phyloP scores from a whole-genome alignment of 2,797 vertebrate genomes.

The Pelochelys cantorii region DNA sequence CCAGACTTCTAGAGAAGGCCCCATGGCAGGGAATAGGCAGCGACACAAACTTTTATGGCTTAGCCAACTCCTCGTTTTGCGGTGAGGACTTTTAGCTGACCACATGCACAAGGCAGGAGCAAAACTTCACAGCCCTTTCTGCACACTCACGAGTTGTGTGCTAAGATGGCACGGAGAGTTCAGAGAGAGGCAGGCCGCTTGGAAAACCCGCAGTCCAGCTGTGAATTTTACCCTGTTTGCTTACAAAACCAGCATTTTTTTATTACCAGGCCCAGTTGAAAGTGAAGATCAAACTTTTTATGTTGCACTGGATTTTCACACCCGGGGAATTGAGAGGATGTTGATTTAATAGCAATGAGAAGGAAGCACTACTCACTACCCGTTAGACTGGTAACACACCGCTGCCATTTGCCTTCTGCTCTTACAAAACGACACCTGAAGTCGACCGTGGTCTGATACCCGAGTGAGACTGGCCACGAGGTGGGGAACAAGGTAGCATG shows the following conservation, averaged over 20 bases:
- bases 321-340: conserved; percentile 41
- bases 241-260: conserved; percentile 11
- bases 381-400: neutral
- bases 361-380: conserved; percentile 31
- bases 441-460: fast-evolving
- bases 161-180: fast-evolving
- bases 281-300: conserved; percentile 60
- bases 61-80: fast-evolving
- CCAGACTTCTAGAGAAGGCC: neutral
- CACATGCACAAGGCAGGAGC: fast-evolving
- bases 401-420: neutral
- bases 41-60: neutral
- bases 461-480: fast-evolving
- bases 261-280: neutral
- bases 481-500: neutral
- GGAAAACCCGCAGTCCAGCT: neutral
- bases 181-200: neutral
- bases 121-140: fast-evolving
- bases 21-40: neutral
- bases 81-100: neutral
- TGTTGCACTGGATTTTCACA: conserved; percentile 27
- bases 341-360: conserved; percentile 65
- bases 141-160: neutral
- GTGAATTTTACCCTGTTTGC: conserved; percentile 29
- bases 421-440: neutral